Evolutionary conservation across 2,888 invertebrate genomes (phyloP).

Genomic region (Drosophila tanythrix): DNA sequence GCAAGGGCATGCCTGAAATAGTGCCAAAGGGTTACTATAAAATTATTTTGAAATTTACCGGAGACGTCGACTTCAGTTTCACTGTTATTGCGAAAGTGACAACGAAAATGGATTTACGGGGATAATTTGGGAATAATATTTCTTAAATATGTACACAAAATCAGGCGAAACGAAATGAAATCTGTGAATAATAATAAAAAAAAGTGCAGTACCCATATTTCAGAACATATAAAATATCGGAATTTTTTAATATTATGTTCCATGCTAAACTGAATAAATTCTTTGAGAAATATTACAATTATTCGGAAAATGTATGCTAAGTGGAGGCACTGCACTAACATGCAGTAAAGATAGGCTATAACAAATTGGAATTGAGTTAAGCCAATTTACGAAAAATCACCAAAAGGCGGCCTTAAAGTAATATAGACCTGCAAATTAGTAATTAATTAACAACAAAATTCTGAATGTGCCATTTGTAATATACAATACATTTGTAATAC

Average conservation of each 20-base stretch:
- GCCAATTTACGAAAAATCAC: neutral
- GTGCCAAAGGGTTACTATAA: constrained; percentile 54
- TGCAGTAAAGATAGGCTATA: neutral
- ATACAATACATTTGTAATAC: neutral
- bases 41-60: constrained; percentile 19
- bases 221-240: neutral
- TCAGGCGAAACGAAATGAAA: neutral
- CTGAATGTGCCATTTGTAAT: neutral
- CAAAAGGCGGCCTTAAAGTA: neutral
- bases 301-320: neutral
- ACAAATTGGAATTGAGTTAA: neutral
- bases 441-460: too few relatives aligned
- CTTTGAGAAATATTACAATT: neutral
- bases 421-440: neutral
- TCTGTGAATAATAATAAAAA: neutral
- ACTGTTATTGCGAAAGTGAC: constrained; percentile 5
- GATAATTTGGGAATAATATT: neutral
- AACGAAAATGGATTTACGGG: constrained; percentile 4
- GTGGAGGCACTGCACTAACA: neutral
- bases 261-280: neutral
- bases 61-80: constrained; percentile 42
- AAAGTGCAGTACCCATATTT: neutral
- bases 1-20: constrained; percentile 52
- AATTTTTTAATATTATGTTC: neutral
- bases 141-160: neutral